phyloP scores from a whole-genome alignment of 2,888 invertebrate species.

The Polia nebulosa region DNA sequence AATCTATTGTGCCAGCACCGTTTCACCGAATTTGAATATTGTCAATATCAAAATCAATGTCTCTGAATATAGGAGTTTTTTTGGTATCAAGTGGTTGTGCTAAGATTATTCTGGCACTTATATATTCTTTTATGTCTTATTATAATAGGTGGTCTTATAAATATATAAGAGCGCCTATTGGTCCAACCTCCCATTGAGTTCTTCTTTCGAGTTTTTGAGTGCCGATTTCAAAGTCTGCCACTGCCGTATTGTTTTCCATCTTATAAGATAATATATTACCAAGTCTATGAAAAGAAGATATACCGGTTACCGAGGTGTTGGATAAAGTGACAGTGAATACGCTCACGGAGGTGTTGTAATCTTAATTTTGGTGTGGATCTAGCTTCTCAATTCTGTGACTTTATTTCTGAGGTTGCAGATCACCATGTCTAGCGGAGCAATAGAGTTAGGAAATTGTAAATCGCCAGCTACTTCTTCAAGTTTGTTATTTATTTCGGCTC shows the following conservation, averaged over 20 bases:
- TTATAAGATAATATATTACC: slow-evolving; percentile 94
- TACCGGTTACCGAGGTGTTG: slow-evolving; percentile 95
- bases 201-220: slow-evolving; percentile 95
- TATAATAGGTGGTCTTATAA: too few relatives aligned
- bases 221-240: slow-evolving; percentile 93
- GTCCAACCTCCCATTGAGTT: slow-evolving; percentile 94
- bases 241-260: slow-evolving; percentile 93
- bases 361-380: slow-evolving; percentile 94
- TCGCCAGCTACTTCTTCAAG: slow-evolving; percentile 93
- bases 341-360: slow-evolving; percentile 94
- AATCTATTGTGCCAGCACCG: slow-evolving; percentile 96
- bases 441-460: slow-evolving; percentile 95
- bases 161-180: slow-evolving; percentile 93
- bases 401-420: slow-evolving; percentile 94
- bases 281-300: slow-evolving; percentile 95
- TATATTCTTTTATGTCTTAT: slow-evolving; percentile 94
- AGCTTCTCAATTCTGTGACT: slow-evolving; percentile 92
- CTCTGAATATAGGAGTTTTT: slow-evolving; percentile 93
- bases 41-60: slow-evolving; percentile 95
- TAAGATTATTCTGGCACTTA: slow-evolving; percentile 92
- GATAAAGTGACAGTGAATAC: slow-evolving; percentile 92
- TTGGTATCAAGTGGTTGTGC: slow-evolving; percentile 95
- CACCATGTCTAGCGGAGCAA: slow-evolving; percentile 96
- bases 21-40: slow-evolving; percentile 96
- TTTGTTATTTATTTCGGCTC: slow-evolving; percentile 94